These are phyloP conservation scores for Artemisiospiza belli DNA, from an alignment of 2,113 vertebrate species.

Conservation along the genomic window DNA sequence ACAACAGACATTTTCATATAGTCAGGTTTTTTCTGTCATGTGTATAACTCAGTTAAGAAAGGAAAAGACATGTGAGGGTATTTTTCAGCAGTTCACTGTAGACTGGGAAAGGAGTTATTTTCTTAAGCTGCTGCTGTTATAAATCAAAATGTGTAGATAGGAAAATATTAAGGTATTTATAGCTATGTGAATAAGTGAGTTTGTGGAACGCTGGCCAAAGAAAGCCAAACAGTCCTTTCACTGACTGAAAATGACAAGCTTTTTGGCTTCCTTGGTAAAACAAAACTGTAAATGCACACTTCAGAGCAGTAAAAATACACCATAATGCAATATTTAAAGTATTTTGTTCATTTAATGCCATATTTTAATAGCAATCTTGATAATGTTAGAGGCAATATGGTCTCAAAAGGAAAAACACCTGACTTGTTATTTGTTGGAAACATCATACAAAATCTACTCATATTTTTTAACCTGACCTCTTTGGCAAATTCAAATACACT, in stretches of 20 bases:
- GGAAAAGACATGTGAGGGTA: background rate
- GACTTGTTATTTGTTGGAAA: background rate
- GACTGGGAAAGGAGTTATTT: slow-evolving; percentile 14
- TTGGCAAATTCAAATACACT: background rate
- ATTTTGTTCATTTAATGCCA: background rate
- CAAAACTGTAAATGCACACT: background rate
- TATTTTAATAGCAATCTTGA: background rate
- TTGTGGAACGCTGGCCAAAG: background rate
- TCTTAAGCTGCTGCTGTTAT: slow-evolving; percentile 30
- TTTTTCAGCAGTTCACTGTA: background rate
- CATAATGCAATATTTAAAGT: background rate
- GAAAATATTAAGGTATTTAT: slow-evolving; percentile 42
- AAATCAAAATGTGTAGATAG: slow-evolving; percentile 9
- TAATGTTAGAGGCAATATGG: background rate
- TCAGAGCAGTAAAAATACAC: background rate
- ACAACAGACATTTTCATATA: background rate
- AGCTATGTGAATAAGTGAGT: background rate
- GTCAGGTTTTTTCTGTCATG: background rate
- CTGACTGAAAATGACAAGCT: background rate
- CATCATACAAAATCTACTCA: background rate
- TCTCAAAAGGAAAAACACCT: background rate
- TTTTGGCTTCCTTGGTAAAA: background rate
- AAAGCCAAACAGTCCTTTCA: background rate
- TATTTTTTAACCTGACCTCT: background rate
- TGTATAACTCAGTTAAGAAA: background rate